Evolutionary conservation across 2,888 invertebrate species (phyloP).

Genomic region (Rutpela maculata): DNA sequence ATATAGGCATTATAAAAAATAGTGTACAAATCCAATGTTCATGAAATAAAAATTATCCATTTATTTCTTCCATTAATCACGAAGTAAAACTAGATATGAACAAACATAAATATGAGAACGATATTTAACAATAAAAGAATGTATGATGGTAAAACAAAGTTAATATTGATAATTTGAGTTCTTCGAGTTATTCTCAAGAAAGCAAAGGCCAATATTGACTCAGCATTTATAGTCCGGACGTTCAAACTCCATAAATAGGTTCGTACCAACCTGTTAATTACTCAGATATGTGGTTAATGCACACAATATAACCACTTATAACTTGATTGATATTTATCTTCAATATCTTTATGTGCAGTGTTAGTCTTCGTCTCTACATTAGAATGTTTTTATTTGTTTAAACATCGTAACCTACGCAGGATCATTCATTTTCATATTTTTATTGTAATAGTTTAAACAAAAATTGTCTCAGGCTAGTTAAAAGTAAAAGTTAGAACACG

Average conservation of each 20-base stretch:
- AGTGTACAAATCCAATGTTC: neutral
- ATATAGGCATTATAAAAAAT: too few species aligned
- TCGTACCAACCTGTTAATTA: constrained; percentile 74
- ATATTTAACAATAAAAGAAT: constrained; percentile 55
- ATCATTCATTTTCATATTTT: constrained; percentile 19
- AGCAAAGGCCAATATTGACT: constrained; percentile 73
- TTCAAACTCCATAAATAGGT: constrained; percentile 72
- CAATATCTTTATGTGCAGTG: constrained; percentile 53
- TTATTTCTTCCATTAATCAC: constrained; percentile 28
- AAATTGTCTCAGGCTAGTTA: constrained; percentile 8
- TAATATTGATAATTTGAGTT: constrained; percentile 73
- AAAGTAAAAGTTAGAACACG: neutral
- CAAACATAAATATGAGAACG: constrained; percentile 45
- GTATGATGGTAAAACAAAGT: constrained; percentile 68
- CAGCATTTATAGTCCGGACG: constrained; percentile 73
- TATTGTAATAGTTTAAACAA: constrained; percentile 14
- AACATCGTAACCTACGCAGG: constrained; percentile 21
- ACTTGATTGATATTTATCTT: constrained; percentile 70
- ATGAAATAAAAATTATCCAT: neutral
- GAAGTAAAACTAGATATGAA: constrained; percentile 28
- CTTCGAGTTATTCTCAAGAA: constrained; percentile 71
- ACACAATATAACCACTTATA: constrained; percentile 70
- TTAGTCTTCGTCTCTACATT: constrained; percentile 8
- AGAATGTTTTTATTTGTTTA: constrained; percentile 18
- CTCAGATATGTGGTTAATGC: constrained; percentile 72